Base-by-base conservation (phyloP, 2,888 invertebrate genomes). In the Tetropium fuscum region DNA sequence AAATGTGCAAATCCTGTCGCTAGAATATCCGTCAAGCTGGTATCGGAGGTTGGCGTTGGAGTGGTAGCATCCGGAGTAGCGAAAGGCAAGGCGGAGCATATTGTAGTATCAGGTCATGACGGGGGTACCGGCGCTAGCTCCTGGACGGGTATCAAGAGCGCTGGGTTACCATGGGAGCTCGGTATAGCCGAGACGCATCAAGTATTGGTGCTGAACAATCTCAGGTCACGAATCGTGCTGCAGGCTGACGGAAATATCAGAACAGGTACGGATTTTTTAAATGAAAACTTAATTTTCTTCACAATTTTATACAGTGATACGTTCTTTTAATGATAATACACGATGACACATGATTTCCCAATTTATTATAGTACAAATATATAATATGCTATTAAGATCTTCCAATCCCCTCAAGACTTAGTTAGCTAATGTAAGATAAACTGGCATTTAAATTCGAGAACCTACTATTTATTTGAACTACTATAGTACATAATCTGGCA, bases 101-200 rank as follows among this genome's bases (percentile, higher is more conserved):
- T 99, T 71, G 97, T 97, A 0, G 97, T 99, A 69, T 98, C 98
- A 0, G 99, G 99, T 0, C 98, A 99, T 83, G 99, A 99, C 84
- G 99, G 99, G 61, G 98, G 99, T 51, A 99, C 99, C 10, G 99
- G 99, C 22, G 99, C 98, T 40, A 95, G 95, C 78, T 96, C 96
- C 57, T 98, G 98, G 98, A 99, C 98, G 0, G 98, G 98, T 70
- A 98, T 99, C 78, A 99, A 99, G 84, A 89, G 92, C 67, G 98
- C 99, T 34, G 99, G 99, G 41, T 84, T 98, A 63, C 98, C 99
- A 0, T 99, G 98, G 98, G 99, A 99, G 83, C 85, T 99, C 75
- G 99, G 99, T 53, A 88, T 99, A 38, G 95, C 98, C 2, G 99
- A 99, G 84, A 98, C 98, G 2, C 99, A 99, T 83, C 99, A 99